A percentile compares a stretch with the other conserved stretches of the same genome.
phyloP scores from a whole-genome alignment of 2,888 invertebrate genomes.

The Mythimna albipuncta region DNA sequence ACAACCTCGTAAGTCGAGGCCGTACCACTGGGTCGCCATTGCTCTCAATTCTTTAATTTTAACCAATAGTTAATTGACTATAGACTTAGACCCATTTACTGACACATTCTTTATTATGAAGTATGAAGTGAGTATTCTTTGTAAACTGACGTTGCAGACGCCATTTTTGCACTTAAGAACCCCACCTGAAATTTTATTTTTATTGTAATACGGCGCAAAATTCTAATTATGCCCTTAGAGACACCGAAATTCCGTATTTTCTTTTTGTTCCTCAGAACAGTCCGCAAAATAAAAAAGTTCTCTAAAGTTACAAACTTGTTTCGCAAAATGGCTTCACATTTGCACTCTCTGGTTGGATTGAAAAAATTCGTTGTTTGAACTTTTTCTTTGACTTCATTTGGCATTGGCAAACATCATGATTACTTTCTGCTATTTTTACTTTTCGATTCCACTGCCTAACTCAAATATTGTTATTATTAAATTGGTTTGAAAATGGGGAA shows the following conservation, averaged over 20 bases:
- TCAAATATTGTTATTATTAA: background rate
- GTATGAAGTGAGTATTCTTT: no score
- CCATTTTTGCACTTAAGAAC: background rate
- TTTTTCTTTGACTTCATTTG: conserved; percentile 41
- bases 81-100: background rate
- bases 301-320: conserved; percentile 52
- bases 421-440: conserved; percentile 23
- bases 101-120: no score
- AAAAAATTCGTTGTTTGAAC: conserved; percentile 40
- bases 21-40: no score
- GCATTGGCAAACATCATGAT: conserved; percentile 27
- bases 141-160: background rate
- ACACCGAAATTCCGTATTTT: conserved; percentile 20
- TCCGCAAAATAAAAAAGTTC: conserved; percentile 43
- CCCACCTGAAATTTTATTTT: background rate
- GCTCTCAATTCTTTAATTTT: no score
- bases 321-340: conserved; percentile 53
- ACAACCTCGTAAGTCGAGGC: no score
- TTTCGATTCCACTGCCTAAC: conserved; percentile 9
- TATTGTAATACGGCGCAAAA: background rate
- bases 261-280: conserved; percentile 26
- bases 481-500: background rate
- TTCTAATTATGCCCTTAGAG: conserved; percentile 18
- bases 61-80: background rate
- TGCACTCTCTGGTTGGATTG: conserved; percentile 46